These are phyloP conservation scores for Hydropsyche tenuis DNA, from an alignment of 1,140 invertebrate species.

Conservation along the genomic window DNA sequence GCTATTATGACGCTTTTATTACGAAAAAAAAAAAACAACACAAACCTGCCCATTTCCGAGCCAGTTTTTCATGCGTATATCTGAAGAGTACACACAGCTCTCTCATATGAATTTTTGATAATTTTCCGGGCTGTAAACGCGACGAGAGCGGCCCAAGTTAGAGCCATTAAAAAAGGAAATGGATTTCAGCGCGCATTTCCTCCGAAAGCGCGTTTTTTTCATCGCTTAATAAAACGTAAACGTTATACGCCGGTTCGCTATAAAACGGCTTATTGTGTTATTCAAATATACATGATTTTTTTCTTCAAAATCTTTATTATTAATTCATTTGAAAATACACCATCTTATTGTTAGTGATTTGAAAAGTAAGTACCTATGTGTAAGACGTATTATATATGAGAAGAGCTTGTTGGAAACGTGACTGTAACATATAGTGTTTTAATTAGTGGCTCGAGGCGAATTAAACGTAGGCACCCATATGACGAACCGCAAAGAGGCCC, in stretches of 20 bases:
- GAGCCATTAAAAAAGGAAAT: slow-evolving; percentile 51
- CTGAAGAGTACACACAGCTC: not conserved
- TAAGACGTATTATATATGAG: not conserved
- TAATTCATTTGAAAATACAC: no score
- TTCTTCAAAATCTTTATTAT: no score
- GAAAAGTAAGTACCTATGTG: no score
- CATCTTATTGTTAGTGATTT: no score
- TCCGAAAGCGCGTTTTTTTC: no score
- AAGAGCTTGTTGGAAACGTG: slow-evolving; percentile 7
- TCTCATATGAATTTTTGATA: slow-evolving; percentile 39
- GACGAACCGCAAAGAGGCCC: slow-evolving; percentile 41
- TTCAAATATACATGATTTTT: no score
- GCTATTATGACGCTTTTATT: no score
- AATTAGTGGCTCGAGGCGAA: slow-evolving; percentile 11
- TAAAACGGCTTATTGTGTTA: no score
- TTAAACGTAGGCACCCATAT: slow-evolving; percentile 28
- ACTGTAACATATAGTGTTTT: slow-evolving; percentile 10
- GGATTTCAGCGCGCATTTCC: slow-evolving; percentile 30
- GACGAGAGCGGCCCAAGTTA: slow-evolving; percentile 35
- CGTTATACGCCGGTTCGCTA: no score
- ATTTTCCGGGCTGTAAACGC: slow-evolving; percentile 33
- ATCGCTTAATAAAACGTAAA: no score
- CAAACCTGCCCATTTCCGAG: not conserved
- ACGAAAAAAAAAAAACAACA: not conserved
- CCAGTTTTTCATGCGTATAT: not conserved